Conservation (phyloP, 1,140 invertebrate species). For the Scaptomyza pallida region DNA sequence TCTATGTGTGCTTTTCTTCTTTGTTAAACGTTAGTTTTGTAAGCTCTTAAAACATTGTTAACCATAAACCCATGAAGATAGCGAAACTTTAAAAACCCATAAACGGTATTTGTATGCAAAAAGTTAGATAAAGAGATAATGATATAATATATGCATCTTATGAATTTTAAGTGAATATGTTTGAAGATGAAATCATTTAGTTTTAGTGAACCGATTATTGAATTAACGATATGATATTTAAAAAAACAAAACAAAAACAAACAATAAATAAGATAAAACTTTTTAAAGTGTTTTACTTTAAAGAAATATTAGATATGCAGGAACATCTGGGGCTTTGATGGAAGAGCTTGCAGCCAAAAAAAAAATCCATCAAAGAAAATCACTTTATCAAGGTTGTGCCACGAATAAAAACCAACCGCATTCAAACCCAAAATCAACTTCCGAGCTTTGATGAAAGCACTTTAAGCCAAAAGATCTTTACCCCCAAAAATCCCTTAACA, state of each 20-base stretch:
- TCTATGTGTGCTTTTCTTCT: conserved; percentile 56
- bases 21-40: conserved; percentile 71
- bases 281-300: conserved; percentile 19
- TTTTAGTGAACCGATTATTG: conserved; percentile 60
- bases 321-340: too few species aligned
- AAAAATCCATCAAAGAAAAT: too few species aligned
- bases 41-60: conserved; percentile 65
- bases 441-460: too few species aligned
- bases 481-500: background rate
- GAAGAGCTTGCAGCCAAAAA: too few species aligned
- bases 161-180: conserved; percentile 24
- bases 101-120: conserved; percentile 62
- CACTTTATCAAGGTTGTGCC: too few species aligned
- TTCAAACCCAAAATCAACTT: too few species aligned
- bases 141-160: conserved; percentile 11
- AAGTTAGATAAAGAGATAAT: conserved; percentile 60
- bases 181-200: conserved; percentile 51
- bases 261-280: conserved; percentile 53
- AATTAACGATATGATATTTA: conserved; percentile 68
- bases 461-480: too few species aligned
- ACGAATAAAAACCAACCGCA: too few species aligned
- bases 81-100: conserved; percentile 48
- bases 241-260: too few species aligned
- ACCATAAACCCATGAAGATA: conserved; percentile 61
- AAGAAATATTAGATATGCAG: too few species aligned